Conservation (phyloP, 92 coral and sea anemone genomes). For the Pocillopora grandis region DNA sequence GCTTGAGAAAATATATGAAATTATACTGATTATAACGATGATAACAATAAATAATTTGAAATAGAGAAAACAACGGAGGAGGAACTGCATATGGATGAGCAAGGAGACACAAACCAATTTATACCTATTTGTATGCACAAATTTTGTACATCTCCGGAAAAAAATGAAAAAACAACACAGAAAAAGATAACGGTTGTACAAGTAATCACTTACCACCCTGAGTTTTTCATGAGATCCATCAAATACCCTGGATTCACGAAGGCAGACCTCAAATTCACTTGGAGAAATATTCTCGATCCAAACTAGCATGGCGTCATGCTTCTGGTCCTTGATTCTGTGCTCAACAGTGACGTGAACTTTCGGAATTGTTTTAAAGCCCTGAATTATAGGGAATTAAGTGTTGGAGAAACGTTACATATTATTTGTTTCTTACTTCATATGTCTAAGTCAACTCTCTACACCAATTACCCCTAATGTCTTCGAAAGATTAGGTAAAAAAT, state of each 20-base stretch:
- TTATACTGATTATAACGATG: too few relatives aligned
- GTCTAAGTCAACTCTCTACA: neutral
- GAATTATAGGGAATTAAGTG: too few relatives aligned
- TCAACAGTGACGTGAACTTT: slow-evolving; percentile 15
- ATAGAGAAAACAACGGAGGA: too few relatives aligned
- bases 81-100: too few relatives aligned
- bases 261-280: slow-evolving; percentile 44
- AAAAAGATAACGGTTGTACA: neutral
- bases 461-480: neutral
- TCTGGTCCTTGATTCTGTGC: slow-evolving; percentile 3
- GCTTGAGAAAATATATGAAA: neutral
- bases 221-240: slow-evolving; percentile 43
- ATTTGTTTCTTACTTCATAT: neutral
- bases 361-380: slow-evolving; percentile 1
- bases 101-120: too few relatives aligned
- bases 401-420: neutral
- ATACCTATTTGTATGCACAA: too few relatives aligned
- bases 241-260: slow-evolving; percentile 43
- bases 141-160: too few relatives aligned
- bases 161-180: neutral
- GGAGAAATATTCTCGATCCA: slow-evolving; percentile 44
- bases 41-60: too few relatives aligned
- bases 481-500: neutral
- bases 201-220: slow-evolving; percentile 14
- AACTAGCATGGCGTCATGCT: slow-evolving; percentile 38